These are phyloP conservation scores for Halcyon senegalensis DNA, from an alignment of 2,113 vertebrate genomes.

Conservation along the genomic window DNA sequence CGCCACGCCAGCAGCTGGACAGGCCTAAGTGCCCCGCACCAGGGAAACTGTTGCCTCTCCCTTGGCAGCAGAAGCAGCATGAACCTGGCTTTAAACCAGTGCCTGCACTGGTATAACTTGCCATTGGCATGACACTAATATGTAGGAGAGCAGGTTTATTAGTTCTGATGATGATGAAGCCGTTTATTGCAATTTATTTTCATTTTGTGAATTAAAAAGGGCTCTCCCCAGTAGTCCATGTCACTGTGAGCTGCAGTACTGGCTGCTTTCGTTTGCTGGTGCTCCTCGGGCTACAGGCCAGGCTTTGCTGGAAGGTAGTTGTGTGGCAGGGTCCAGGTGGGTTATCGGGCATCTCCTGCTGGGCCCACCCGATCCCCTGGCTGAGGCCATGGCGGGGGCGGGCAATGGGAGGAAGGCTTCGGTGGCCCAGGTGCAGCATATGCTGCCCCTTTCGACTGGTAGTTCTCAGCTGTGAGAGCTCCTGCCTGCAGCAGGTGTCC, in stretches of 20 bases:
- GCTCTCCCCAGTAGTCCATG: neutral
- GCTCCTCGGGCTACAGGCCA: accelerated
- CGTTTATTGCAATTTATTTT: neutral
- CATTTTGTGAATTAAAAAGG: neutral
- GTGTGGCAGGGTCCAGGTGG: neutral
- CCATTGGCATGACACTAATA: neutral
- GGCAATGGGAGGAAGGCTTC: too few relatives aligned
- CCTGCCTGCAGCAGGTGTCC: neutral
- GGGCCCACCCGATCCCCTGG: neutral
- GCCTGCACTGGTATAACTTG: neutral
- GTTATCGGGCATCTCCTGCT: neutral
- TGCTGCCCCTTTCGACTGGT: neutral
- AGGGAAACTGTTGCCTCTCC: neutral
- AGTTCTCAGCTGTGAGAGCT: neutral
- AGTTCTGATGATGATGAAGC: neutral
- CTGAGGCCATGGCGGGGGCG: neutral
- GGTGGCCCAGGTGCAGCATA: too few relatives aligned
- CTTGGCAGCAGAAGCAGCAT: neutral
- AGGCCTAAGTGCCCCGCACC: neutral
- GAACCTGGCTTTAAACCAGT: neutral
- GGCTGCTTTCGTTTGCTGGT: neutral
- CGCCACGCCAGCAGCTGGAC: neutral
- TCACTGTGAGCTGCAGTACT: neutral
- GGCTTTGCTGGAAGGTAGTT: neutral
- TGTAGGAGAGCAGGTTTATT: neutral